phyloP scores from a whole-genome alignment of 2,797 vertebrate species.

The Orestias chungarensis region DNA sequence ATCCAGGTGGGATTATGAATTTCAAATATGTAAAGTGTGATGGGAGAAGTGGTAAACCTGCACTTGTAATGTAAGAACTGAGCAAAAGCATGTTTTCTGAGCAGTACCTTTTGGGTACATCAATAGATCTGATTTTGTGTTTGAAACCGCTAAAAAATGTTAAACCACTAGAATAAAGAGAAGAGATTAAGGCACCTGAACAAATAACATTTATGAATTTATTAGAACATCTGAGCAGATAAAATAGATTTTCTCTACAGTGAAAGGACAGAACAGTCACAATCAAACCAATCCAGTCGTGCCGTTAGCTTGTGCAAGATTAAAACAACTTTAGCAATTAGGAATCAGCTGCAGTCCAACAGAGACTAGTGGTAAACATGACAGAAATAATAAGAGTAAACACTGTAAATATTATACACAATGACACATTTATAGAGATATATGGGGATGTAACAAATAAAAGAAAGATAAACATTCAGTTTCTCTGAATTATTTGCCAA shows the following conservation, averaged over 20 bases:
- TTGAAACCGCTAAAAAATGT: not conserved
- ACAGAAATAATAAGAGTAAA: slow-evolving; percentile 23
- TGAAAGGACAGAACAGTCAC: slow-evolving; percentile 37
- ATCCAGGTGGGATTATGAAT: not conserved
- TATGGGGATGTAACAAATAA: slow-evolving; percentile 33
- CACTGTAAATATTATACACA: slow-evolving; percentile 38
- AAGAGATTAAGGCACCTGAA: slow-evolving; percentile 18
- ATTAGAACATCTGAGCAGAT: slow-evolving; percentile 67
- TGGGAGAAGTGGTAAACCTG: not conserved
- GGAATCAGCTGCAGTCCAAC: slow-evolving; percentile 31
- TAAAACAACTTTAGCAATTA: slow-evolving; percentile 45
- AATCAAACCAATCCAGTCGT: slow-evolving; percentile 29
- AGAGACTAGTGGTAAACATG: slow-evolving; percentile 10
- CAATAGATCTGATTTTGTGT: slow-evolving; percentile 8
- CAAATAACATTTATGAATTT: slow-evolving; percentile 60
- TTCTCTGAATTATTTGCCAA: slow-evolving; percentile 51
- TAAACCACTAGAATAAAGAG: not conserved
- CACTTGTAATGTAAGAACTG: slow-evolving; percentile 6
- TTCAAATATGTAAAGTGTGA: not conserved
- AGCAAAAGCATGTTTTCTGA: slow-evolving; percentile 16
- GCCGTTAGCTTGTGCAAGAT: slow-evolving; percentile 51
- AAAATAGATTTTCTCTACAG: slow-evolving; percentile 57
- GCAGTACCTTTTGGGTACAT: slow-evolving; percentile 16
- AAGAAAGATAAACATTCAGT: slow-evolving; percentile 19
- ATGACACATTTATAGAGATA: slow-evolving; percentile 24